Evolutionary conservation across 2,113 vertebrate genomes (phyloP).

Genomic region (Centropristis striata): DNA sequence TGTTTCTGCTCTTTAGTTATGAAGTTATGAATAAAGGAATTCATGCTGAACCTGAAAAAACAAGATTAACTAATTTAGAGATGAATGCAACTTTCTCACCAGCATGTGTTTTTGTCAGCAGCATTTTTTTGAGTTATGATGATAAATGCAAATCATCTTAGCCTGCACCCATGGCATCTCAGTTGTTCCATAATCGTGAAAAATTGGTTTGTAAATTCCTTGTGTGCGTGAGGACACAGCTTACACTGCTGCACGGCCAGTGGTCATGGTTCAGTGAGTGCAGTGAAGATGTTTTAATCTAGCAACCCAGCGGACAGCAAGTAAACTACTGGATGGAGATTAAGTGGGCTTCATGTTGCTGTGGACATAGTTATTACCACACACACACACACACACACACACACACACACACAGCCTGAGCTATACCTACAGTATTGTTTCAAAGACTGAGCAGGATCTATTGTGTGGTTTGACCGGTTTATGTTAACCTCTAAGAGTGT

Average conservation of each 20-base stretch:
- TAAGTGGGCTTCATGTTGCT: conserved; percentile 40
- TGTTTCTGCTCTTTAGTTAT: not conserved
- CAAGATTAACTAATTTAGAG: not conserved
- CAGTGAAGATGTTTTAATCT: conserved; percentile 47
- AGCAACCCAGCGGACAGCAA: not conserved
- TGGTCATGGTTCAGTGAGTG: conserved; percentile 28
- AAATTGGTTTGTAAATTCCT: conserved; percentile 41
- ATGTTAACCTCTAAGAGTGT: not conserved
- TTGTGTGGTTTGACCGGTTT: conserved; percentile 11
- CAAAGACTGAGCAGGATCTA: not conserved
- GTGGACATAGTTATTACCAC: conserved; percentile 42
- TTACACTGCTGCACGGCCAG: conserved; percentile 14
- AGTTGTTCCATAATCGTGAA: conserved; percentile 40
- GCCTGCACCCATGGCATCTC: conserved; percentile 1
- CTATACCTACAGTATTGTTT: not conserved
- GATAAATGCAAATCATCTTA: conserved; percentile 19
- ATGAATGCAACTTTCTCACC: not conserved
- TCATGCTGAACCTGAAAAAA: not conserved
- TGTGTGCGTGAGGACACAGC: conserved; percentile 15
- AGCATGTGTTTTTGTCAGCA: not conserved
- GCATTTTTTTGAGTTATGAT: not conserved
- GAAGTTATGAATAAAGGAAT: not conserved
- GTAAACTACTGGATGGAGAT: conserved; percentile 43
- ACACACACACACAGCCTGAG: not conserved
- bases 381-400: not conserved